Percentiles rank a stretch among this genome's conserved stretches.
Evolutionary conservation across 2,113 vertebrate genomes (phyloP).

Genomic region (Poeciliopsis turrubarensis): DNA sequence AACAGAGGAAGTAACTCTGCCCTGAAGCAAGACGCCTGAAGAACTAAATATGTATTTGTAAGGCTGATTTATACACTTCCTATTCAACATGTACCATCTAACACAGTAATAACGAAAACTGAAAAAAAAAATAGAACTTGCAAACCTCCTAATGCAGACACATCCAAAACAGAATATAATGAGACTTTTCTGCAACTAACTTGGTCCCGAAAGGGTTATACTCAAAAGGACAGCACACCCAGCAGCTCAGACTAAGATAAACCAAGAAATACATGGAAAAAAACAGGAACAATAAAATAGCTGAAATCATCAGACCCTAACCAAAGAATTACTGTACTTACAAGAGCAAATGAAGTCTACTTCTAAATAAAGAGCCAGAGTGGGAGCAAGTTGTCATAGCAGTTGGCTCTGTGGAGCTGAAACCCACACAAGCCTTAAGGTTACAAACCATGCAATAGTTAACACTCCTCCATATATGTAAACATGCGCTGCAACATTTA

Average conservation of each 20-base stretch:
- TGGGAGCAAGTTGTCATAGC: conserved; percentile 64
- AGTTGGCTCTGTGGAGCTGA: conserved; percentile 11
- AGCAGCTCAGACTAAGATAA: conserved; percentile 31
- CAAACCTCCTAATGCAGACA: neutral
- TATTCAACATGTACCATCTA: conserved; percentile 30
- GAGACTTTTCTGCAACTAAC: conserved; percentile 48
- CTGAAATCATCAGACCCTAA: conserved; percentile 25
- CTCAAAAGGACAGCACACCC: conserved; percentile 36
- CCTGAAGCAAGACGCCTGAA: conserved; percentile 26
- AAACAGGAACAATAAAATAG: conserved; percentile 17
- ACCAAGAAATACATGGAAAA: conserved; percentile 25
- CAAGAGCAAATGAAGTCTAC: conserved; percentile 15
- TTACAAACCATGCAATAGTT: conserved; percentile 2
- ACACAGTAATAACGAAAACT: conserved; percentile 16
- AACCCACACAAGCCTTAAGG: conserved; percentile 22
- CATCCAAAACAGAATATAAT: conserved; percentile 32
- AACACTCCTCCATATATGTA: conserved; percentile 43
- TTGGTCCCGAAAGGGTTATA: conserved; percentile 46
- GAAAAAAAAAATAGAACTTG: neutral
- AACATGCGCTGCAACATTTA: conserved; percentile 42
- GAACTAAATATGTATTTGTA: conserved; percentile 29
- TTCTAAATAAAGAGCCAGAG: conserved; percentile 48
- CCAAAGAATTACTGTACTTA: conserved; percentile 25
- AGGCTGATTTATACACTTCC: conserved; percentile 19
- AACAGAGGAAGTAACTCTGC: conserved; percentile 9